Base-by-base conservation (phyloP, 2,113 vertebrate species). In the Pogona vitticeps region DNA sequence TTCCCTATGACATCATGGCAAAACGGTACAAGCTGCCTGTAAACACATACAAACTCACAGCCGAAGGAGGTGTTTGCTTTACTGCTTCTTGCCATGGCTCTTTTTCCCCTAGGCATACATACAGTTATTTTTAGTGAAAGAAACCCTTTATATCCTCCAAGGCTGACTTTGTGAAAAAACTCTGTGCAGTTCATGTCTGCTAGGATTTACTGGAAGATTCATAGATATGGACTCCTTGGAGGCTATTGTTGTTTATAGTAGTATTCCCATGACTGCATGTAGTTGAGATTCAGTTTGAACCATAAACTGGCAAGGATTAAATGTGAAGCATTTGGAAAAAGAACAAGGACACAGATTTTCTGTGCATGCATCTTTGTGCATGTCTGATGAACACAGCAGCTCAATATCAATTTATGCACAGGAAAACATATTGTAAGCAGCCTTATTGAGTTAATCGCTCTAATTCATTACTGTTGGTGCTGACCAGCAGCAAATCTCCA, bases 21-120 rank as follows among this genome's bases (percentile, higher is more conserved):
- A 91, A 92, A 90, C 78, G 38, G 70, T 0, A 1, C 36, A 87
- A 23, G 70, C 46, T 21, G 86, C 23, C 33, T 87, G 88, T 93
- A 93, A 95, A 94, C 84, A 76, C 82, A 78, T 83, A 80, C 67
- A 90, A 90, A 90, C 79, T 90, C 89, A 67, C 92, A 93, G 86
- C 89, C 3, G 80, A 90, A 91, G n/a, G 33, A 90, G 90, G 31
- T 6, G 28, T 90, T 14, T 40, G 0, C 65, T 31, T 88, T 3
- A 21, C 26, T 71, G 56, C 52, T 6, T 81, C 38, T 65, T 87
- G 59, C 52, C 56, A 78, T 86, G 59, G 9, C 89, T 42, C 33
- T 70, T 21, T 52, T 56, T 86, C 75, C 72, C 28, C 28, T 73
- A 33, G 61, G 85, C 33, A 87, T 87, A 87, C 0, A 0, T 23